phyloP scores from a whole-genome alignment of 2,113 vertebrate genomes.

The Gorsachius goisagi region DNA sequence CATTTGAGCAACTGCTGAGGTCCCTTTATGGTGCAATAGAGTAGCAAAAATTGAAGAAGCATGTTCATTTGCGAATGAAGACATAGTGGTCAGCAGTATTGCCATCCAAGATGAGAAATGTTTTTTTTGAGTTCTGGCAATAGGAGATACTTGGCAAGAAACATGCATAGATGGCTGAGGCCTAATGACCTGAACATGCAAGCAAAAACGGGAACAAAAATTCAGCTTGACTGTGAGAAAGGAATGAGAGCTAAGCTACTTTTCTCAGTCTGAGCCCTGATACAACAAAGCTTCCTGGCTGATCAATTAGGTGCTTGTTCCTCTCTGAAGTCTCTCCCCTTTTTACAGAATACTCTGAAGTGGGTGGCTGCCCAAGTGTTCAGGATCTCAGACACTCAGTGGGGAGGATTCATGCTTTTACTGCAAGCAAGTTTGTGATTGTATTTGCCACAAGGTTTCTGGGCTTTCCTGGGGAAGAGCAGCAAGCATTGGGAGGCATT shows the following conservation, averaged over 20 bases:
- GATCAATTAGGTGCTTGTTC: background rate
- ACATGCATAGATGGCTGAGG: rapidly evolving
- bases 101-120: background rate
- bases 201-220: background rate
- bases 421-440: background rate
- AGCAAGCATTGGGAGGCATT: background rate
- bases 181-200: background rate
- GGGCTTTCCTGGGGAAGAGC: background rate
- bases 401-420: background rate
- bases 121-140: background rate
- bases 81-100: background rate
- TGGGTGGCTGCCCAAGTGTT: rapidly evolving
- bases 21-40: background rate
- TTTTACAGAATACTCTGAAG: background rate
- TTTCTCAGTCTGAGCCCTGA: background rate
- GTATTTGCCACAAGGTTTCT: background rate
- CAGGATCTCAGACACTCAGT: background rate
- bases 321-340: background rate
- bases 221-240: background rate
- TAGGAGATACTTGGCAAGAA: background rate
- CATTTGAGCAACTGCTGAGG: background rate
- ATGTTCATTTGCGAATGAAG: background rate
- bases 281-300: background rate
- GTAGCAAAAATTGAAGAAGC: background rate
- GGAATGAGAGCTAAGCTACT: background rate